Conservation (phyloP, 2,888 invertebrate genomes). For the Malthinus flaveolus region DNA sequence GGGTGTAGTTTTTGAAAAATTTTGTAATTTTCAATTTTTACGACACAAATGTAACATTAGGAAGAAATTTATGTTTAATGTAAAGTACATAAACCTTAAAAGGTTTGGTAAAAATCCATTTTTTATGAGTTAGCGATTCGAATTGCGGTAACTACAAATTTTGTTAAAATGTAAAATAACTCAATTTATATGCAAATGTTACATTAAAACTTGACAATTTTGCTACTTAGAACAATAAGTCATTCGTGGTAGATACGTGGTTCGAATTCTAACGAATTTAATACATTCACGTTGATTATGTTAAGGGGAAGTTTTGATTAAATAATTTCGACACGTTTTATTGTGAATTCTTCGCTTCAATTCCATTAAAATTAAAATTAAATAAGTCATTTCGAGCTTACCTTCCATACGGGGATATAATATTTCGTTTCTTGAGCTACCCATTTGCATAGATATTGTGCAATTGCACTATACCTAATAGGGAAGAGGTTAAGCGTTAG, state of each 20-base stretch:
- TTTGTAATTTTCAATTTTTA: conserved; percentile 24
- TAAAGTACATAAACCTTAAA: conserved; percentile 15
- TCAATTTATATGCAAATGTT: conserved; percentile 41
- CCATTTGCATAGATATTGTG: too few species aligned
- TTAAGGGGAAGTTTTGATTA: not conserved
- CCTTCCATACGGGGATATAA: too few species aligned
- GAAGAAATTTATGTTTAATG: conserved; percentile 20
- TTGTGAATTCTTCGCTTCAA: not conserved
- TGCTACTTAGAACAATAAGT: conserved; percentile 38
- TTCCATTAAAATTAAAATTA: too few species aligned
- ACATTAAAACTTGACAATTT: conserved; percentile 41
- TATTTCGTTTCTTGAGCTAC: too few species aligned
- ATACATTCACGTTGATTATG: conserved; percentile 9
- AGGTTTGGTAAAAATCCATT: conserved; percentile 9
- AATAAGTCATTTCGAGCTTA: too few species aligned
- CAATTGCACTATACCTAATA: too few species aligned
- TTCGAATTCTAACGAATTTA: conserved; percentile 34
- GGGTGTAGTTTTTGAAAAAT: not conserved
- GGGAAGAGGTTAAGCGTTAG: too few species aligned
- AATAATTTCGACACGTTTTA: conserved; percentile 1
- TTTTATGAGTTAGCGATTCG: conserved; percentile 8
- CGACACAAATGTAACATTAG: conserved; percentile 11
- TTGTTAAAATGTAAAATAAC: conserved; percentile 25
- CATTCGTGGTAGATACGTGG: conserved; percentile 28
- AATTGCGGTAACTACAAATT: conserved; percentile 8